phyloP scores from a whole-genome alignment of 2,113 vertebrate species.

The Periophthalmus modestus region DNA sequence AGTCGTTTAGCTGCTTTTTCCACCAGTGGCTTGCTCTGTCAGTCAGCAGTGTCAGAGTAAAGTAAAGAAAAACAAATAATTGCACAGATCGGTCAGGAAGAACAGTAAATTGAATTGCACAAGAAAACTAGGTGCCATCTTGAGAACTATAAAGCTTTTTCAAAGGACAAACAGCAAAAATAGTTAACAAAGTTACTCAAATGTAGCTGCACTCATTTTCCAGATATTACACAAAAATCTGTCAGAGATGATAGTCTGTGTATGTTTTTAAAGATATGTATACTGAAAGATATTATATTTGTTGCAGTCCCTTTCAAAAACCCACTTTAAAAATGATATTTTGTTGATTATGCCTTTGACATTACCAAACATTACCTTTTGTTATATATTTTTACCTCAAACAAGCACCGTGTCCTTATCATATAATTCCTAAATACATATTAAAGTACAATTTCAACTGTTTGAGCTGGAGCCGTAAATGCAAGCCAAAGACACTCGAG shows the following conservation, averaged over 20 bases:
- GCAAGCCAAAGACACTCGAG: slow-evolving; percentile 16
- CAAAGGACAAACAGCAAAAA: neutral
- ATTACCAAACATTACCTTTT: neutral
- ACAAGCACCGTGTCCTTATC: neutral
- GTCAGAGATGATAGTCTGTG: neutral
- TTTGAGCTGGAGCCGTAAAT: slow-evolving; percentile 10
- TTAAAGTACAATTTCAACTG: neutral
- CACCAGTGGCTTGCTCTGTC: neutral
- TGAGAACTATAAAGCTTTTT: slow-evolving; percentile 1
- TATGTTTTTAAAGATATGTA: neutral
- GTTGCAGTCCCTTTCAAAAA: neutral
- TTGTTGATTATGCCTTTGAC: neutral
- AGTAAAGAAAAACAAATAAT: neutral
- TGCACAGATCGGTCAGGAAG: neutral
- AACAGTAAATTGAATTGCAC: neutral
- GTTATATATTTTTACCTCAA: neutral
- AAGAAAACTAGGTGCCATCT: neutral
- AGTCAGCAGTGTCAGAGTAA: neutral
- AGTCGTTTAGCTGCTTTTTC: neutral
- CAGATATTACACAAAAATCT: neutral
- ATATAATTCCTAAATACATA: neutral
- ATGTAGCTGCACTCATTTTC: slow-evolving; percentile 4
- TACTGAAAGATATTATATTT: neutral
- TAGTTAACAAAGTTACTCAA: neutral
- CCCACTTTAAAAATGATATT: neutral